Conservation (phyloP, 1,140 invertebrate genomes). For the Idris sp. region DNA sequence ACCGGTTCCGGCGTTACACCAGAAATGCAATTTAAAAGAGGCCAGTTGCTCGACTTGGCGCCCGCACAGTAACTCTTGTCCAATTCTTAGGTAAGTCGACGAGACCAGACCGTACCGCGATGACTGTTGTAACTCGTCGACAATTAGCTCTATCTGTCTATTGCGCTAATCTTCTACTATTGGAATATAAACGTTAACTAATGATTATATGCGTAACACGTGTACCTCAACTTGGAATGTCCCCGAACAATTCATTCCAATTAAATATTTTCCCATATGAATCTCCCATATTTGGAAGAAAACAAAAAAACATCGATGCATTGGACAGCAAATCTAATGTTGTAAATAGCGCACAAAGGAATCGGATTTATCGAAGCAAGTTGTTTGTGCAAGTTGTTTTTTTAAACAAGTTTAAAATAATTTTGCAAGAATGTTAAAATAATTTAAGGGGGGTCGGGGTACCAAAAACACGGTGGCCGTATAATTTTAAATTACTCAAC, state of each 20-base stretch:
- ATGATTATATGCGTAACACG: conserved; percentile 29
- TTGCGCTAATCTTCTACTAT: conserved; percentile 69
- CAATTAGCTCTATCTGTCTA: conserved; percentile 72
- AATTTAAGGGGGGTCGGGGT: too few relatives aligned
- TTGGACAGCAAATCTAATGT: conserved; percentile 30
- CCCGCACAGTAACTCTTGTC: conserved; percentile 78
- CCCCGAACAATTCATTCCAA: conserved; percentile 14
- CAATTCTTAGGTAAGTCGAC: conserved; percentile 75
- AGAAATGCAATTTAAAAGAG: conserved; percentile 65
- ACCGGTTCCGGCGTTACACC: conserved; percentile 43
- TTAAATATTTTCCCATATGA: conserved; percentile 32
- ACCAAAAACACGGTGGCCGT: too few relatives aligned
- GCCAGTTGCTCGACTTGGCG: conserved; percentile 75
- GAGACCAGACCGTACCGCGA: conserved; percentile 48
- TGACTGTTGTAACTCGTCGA: conserved; percentile 59
- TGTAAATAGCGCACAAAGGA: conserved; percentile 35
- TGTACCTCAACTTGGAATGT: conserved; percentile 39
- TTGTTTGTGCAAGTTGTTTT: too few relatives aligned
- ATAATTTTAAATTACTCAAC: too few relatives aligned
- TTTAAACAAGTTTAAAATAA: too few relatives aligned
- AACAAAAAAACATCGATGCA: too few relatives aligned
- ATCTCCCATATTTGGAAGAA: too few relatives aligned
- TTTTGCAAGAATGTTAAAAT: too few relatives aligned
- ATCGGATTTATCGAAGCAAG: conserved; percentile 4
- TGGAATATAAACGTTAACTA: conserved; percentile 32